Evolutionary conservation across 1,140 invertebrate species (phyloP).

Genomic region (Drosophila ambigua): DNA sequence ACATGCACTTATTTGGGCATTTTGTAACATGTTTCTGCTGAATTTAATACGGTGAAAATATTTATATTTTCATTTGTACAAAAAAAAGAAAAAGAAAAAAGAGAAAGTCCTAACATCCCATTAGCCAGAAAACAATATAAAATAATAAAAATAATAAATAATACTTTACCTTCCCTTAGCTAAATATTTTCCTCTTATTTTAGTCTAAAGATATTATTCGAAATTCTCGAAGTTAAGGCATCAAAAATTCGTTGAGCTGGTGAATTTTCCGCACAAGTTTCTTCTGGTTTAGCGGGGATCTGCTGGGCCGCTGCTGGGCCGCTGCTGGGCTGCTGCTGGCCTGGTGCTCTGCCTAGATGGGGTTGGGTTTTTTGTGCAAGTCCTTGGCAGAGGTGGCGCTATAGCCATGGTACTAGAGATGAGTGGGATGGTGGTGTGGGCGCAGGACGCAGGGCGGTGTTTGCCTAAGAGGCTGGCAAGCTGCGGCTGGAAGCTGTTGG

Average conservation of each 20-base stretch:
- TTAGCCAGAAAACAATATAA: no score
- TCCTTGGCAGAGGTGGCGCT: slow-evolving; percentile 8
- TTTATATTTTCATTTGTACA: no score
- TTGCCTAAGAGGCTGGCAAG: slow-evolving; percentile 36
- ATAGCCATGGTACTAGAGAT: neutral
- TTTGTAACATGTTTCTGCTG: neutral
- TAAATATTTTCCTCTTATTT: no score
- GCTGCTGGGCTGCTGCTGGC: no score
- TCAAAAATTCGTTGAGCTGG: no score
- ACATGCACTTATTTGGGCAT: neutral
- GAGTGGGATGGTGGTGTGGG: neutral
- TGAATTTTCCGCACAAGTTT: slow-evolving; percentile 16
- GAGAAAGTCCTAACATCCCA: no score
- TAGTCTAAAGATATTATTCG: no score
- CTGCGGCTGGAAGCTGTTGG: slow-evolving; percentile 77
- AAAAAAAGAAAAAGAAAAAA: no score
- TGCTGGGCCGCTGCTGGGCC: slow-evolving; percentile 18
- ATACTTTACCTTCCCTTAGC: no score
- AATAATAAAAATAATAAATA: no score
- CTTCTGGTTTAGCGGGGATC: slow-evolving; percentile 30
- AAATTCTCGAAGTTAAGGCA: neutral
- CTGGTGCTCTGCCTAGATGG: no score
- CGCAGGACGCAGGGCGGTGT: neutral
- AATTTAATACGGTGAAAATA: neutral
- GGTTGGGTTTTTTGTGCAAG: slow-evolving; percentile 11